Base-by-base conservation (phyloP, 2,113 vertebrate species). In the Trematomus loennbergii region DNA sequence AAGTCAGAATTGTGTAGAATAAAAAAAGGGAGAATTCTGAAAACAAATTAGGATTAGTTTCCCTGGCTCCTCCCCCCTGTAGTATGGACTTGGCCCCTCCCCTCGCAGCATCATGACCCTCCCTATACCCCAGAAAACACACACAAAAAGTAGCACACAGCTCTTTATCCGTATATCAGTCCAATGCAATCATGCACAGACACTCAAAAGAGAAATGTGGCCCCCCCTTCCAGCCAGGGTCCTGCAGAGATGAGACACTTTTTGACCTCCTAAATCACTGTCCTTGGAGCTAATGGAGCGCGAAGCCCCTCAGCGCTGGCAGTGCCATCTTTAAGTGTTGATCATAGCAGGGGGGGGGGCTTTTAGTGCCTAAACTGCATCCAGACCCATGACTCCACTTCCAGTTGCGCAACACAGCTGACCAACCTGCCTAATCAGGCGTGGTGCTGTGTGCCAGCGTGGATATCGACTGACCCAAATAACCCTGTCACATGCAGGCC, bases 391-490 rank as follows among this genome's bases (percentile, higher is more conserved):
- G 36, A 87, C 85, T 54, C 9, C 20, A 72, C 78, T 80, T 80
- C 79, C 74, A 87, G 72, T 90, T 83, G 91, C 11, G 68, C 88
- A 84, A 87, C 81, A 63, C 79, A 86, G 86, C 87, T 93, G 91
- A 91, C 89, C 94, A 88, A 87, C 78, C 86, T 91, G 87, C 87
- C 88, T 89, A 94, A 92, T 90, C 90, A 92, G 81, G 90, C 91
- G 81, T 91, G 89, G 25, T 76, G 84, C 79, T 84, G 29, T 62
- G 85, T 78, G 89, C 79, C 83, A 83, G 71, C 50, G 48, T 70
- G 83, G 87, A 75, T 86, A 94, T 94, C 29, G 92, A 94, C 81
- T 91, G 90, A 93, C 92, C 93, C 90, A 87, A 74, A 93, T 93
- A 88, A 72, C 59, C 72, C 73, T 79, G 88, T 88, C 87, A 88